Evolutionary conservation across 2,888 invertebrate species (phyloP), one percentile per base, ranked within the genome.

Genomic region (Xanthia togata): DNA sequence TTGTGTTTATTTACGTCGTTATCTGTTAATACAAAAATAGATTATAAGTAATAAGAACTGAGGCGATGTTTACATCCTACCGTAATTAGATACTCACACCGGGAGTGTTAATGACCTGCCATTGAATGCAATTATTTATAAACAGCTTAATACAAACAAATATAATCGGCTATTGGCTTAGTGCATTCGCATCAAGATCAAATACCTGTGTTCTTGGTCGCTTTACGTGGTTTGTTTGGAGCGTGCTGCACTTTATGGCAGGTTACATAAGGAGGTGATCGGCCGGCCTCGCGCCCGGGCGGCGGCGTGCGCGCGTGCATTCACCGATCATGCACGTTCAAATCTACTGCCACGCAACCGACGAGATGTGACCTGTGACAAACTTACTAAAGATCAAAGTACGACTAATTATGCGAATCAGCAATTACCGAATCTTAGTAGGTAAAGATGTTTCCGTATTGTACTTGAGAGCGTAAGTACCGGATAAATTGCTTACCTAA

Each of bases 211-310:
- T 63, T 77, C 78, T 73, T 73, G 64, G 64, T 86, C 90, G 90
- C 88, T 89, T 89, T 50, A 89, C 88, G 86, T 88, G 89, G 90
- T 93, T 93, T 93, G 90, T 91, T 91, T 91, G 90, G 89, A 92
- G 88, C 86, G 90, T 91, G 88, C 91, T 93, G 88, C 87, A 90
- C 73, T 90, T 90, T 90, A 90, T 88, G 90, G 89, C 85, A 76
- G 83, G 88, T 93, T 93, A 92, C 92, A 95, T 96, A 96, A 95
- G 93, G 89, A 94, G 96, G 95, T 96, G 94, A 95, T 93, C 94
- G 96, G 91, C 95, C 96, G 96, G 93, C 96, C 96, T 95, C 95
- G 95, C 80, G 87, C 90, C 90, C 90, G 91, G n/a, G n/a, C n/a
- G n/a, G n/a, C n/a, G n/a, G 91, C 89, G 91, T 89, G 91, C 89